phyloP scores from a whole-genome alignment of 1,140 invertebrate species.

The Temnothorax longispinosus region DNA sequence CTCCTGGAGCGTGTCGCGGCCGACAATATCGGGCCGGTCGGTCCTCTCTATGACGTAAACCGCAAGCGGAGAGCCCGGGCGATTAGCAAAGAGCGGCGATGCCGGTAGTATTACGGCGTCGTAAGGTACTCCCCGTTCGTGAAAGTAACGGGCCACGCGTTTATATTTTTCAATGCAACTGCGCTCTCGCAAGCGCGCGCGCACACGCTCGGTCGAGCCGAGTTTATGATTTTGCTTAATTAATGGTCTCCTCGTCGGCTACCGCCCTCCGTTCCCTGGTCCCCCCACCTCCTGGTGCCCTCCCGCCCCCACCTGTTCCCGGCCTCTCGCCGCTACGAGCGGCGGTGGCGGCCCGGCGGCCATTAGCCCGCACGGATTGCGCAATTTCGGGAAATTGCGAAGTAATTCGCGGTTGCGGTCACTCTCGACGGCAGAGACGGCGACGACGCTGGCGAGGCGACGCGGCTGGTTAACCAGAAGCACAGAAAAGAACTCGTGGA shows the following conservation, averaged over 20 bases:
- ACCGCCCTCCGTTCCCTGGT: conserved; percentile 30
- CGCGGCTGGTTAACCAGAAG: conserved; percentile 18
- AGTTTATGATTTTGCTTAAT: conserved; percentile 81
- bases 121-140: conserved; percentile 57
- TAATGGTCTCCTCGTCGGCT: conserved; percentile 72
- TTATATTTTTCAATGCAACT: conserved; percentile 68
- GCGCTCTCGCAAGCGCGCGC: conserved; percentile 18
- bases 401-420: conserved; percentile 75
- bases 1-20: conserved; percentile 27
- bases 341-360: conserved; percentile 68
- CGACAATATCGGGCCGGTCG: conserved; percentile 65
- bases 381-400: conserved; percentile 81
- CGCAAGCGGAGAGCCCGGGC: conserved; percentile 22
- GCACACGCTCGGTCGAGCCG: conserved; percentile 47
- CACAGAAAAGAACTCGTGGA: conserved; percentile 29
- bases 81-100: conserved; percentile 45
- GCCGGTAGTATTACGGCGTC: background rate
- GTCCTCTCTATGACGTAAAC: conserved; percentile 61
- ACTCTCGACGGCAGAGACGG: conserved; percentile 57
- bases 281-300: background rate
- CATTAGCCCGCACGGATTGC: conserved; percentile 77
- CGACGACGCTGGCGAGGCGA: conserved; percentile 27
- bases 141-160: conserved; percentile 70
- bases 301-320: conserved; percentile 36
- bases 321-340: conserved; percentile 24